Percentiles rank a stretch among this genome's conserved stretches.
Evolutionary conservation across 1,140 invertebrate genomes (phyloP).

Genomic region (Danaus plexippus): DNA sequence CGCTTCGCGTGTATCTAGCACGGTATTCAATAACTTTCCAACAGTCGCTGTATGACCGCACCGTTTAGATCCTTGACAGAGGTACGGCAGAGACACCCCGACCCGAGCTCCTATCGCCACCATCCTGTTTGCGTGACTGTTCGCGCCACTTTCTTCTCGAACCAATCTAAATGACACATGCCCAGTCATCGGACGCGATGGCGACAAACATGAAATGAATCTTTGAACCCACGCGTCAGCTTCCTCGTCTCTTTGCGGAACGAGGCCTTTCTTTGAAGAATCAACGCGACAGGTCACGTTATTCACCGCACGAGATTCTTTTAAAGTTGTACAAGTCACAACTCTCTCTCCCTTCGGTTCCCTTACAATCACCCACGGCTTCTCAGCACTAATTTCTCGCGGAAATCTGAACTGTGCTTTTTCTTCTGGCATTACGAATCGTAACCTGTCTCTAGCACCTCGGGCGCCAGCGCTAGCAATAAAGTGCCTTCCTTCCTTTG

Average conservation of each 20-base stretch:
- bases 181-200: conserved; percentile 77
- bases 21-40: conserved; percentile 75
- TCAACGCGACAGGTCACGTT: conserved; percentile 85
- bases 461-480: conserved; percentile 81
- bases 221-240: conserved; percentile 80
- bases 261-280: conserved; percentile 75
- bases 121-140: conserved; percentile 54
- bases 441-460: conserved; percentile 78
- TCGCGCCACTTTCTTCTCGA: conserved; percentile 59
- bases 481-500: conserved; percentile 76
- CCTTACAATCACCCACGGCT: conserved; percentile 82
- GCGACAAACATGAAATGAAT: conserved; percentile 77
- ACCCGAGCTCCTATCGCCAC: conserved; percentile 78
- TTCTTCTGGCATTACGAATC: conserved; percentile 77
- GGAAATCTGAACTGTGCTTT: conserved; percentile 76
- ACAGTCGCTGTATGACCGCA: conserved; percentile 73
- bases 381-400: conserved; percentile 79
- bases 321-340: conserved; percentile 85
- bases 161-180: conserved; percentile 84
- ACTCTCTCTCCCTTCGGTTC: conserved; percentile 82
- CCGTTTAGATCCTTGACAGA: conserved; percentile 77
- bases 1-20: conserved; percentile 81
- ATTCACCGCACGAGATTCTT: conserved; percentile 80
- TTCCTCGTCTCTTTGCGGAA: conserved; percentile 78
- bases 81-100: conserved; percentile 82